These are phyloP conservation scores for Candoia aspera DNA, from an alignment of 2,113 vertebrate genomes.

Conservation along the genomic window DNA sequence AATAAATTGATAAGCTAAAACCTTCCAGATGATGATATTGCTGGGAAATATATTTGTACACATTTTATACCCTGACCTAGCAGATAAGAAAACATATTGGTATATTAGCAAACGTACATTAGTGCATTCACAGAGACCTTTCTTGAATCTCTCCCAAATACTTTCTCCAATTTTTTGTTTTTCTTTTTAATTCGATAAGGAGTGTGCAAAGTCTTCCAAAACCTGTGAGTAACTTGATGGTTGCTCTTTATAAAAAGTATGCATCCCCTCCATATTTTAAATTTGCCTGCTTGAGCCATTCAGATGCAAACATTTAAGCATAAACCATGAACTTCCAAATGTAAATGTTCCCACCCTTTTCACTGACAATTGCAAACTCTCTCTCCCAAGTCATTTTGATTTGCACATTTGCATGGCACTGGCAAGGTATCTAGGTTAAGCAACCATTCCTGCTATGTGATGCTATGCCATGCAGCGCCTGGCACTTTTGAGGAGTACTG, in stretches of 20 bases:
- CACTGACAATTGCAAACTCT: background rate
- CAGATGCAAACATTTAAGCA: background rate
- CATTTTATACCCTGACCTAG: background rate
- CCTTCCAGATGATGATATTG: background rate
- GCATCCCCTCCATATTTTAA: background rate
- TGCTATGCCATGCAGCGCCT: too few species aligned
- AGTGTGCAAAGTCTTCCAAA: background rate
- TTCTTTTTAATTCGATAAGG: background rate
- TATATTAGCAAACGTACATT: background rate
- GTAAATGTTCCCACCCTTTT: background rate
- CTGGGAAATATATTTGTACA: background rate
- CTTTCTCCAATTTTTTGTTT: background rate
- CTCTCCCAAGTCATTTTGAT: background rate
- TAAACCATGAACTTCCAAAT: background rate
- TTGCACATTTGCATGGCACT: background rate
- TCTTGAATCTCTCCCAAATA: background rate
- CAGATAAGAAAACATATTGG: background rate
- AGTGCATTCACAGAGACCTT: background rate
- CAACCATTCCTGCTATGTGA: background rate
- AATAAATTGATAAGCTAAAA: background rate
- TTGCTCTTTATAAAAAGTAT: background rate
- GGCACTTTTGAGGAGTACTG: background rate
- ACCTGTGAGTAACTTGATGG: background rate
- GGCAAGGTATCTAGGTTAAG: background rate
- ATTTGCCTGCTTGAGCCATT: background rate